Base-by-base conservation (phyloP, 1,140 invertebrate species). In the Zaprionus taronus region DNA sequence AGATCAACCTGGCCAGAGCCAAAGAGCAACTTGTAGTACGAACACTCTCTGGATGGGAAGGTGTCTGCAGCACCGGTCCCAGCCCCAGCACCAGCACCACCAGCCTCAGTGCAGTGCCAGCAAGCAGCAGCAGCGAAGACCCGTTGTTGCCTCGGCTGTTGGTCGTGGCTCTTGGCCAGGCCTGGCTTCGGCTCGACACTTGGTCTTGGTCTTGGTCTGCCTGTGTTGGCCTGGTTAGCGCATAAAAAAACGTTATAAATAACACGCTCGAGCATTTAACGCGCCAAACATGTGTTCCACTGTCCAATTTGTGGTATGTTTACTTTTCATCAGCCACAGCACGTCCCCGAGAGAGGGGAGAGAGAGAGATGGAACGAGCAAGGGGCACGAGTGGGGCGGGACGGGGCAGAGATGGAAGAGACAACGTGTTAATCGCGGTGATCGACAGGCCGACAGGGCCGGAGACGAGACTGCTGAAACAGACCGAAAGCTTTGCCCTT, bases 291-390 rank as follows among this genome's bases (percentile, higher is more conserved):
- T 89, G 84, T 89, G 84, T 89, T 89, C 85, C 85, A 89, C 85
- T 89, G 84, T 89, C 84, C 85, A 89, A 89, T 89, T 89, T 89
- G 84, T 89, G 84, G 84, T 89, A 80, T 89, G 84, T 89, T 89
- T 89, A 90, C 84, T 83, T 89, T 89, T 84, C 83, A 87, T 83
- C 84, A 86, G 81, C 64, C 67, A 76, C 78, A 77, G 53, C 67
- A 80, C 79, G 64, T 56, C 38, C 51, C 34, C 11, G 31, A 36
- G 57, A 36, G n/a, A 24, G 31, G 17, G n/a, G 20, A 1, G 57
- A 36, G n/a, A 24, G 11, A 3, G 51, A 31, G 38, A 47, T 34
- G 31, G 31, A 9, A 34, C 31, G 34, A 22, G 11, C 3, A 12
- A 14, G 47, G 1, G 24, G 24, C 17, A 17, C n/a, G 20, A 4